Evolutionary conservation across 1,140 invertebrate genomes (phyloP).

Genomic region (Chrysopa pallens): DNA sequence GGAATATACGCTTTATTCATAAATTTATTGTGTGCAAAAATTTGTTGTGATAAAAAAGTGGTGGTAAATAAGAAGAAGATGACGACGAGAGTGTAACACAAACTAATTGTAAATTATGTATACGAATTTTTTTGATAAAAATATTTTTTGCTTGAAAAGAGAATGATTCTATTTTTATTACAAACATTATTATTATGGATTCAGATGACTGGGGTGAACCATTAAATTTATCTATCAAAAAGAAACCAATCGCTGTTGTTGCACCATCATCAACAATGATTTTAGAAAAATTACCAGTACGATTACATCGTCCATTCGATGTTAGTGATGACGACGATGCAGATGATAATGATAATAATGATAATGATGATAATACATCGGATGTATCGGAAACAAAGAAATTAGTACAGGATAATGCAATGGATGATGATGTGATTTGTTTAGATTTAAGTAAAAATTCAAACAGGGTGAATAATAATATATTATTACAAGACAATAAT

Average conservation of each 20-base stretch:
- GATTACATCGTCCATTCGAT: background rate
- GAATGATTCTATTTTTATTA: constrained; percentile 5
- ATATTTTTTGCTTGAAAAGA: no score
- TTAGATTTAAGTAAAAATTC: constrained; percentile 3
- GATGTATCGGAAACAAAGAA: constrained; percentile 6
- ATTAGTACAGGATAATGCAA: constrained; percentile 1
- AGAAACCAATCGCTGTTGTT: constrained; percentile 27
- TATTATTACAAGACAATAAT: constrained; percentile 9
- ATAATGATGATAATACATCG: constrained; percentile 4
- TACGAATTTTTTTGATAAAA: no score
- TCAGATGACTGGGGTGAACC: constrained; percentile 14
- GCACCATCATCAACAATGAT: constrained; percentile 16
- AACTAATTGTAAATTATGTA: no score
- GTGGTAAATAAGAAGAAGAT: no score
- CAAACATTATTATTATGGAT: constrained; percentile 8
- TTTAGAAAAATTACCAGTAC: background rate
- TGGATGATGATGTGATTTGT: background rate
- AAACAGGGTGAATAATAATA: constrained; percentile 12
- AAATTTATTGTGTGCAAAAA: no score
- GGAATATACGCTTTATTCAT: no score
- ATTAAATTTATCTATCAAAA: constrained; percentile 25
- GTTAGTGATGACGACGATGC: constrained; percentile 6
- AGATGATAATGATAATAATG: constrained; percentile 7
- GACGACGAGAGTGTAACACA: no score
- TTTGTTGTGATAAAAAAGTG: no score